Evolutionary conservation across 2,113 vertebrate species (phyloP).

Genomic region (Vimba vimba): DNA sequence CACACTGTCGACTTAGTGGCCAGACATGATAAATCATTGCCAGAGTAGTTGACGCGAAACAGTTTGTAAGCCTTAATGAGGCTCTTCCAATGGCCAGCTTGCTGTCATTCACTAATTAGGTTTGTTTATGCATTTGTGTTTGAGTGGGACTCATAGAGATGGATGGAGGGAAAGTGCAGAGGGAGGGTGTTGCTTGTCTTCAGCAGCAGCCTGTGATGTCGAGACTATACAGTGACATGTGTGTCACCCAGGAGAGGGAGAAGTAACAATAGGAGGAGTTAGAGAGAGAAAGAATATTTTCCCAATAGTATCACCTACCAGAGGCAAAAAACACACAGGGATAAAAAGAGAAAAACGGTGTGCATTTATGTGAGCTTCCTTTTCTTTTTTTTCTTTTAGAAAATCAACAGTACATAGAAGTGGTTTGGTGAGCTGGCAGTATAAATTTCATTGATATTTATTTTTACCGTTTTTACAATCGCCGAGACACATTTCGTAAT

Average conservation of each 20-base stretch:
- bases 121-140: slow-evolving; percentile 48
- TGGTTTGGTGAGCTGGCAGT: neutral
- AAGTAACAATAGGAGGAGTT: slow-evolving; percentile 10
- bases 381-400: too few species aligned
- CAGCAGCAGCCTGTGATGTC: neutral
- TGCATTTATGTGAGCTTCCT: too few species aligned
- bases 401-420: neutral
- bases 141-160: slow-evolving; percentile 46
- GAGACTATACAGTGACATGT: slow-evolving; percentile 1
- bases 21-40: slow-evolving; percentile 41
- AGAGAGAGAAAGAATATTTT: slow-evolving; percentile 2
- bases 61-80: slow-evolving; percentile 45
- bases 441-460: neutral
- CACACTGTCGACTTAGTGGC: slow-evolving; percentile 49
- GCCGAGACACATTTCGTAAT: neutral
- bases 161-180: slow-evolving; percentile 44
- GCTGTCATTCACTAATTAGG: slow-evolving; percentile 47
- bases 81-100: slow-evolving; percentile 36
- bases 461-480: neutral
- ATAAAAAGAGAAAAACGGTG: neutral
- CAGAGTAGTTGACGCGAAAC: slow-evolving; percentile 21
- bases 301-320: neutral
- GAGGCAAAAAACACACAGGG: neutral
- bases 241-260: slow-evolving; percentile 51
- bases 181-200: slow-evolving; percentile 44